Percentiles rank a stretch among this genome's conserved stretches.
Evolutionary conservation across 2,113 vertebrate genomes (phyloP).

Genomic region (Mionectes macconnelli): DNA sequence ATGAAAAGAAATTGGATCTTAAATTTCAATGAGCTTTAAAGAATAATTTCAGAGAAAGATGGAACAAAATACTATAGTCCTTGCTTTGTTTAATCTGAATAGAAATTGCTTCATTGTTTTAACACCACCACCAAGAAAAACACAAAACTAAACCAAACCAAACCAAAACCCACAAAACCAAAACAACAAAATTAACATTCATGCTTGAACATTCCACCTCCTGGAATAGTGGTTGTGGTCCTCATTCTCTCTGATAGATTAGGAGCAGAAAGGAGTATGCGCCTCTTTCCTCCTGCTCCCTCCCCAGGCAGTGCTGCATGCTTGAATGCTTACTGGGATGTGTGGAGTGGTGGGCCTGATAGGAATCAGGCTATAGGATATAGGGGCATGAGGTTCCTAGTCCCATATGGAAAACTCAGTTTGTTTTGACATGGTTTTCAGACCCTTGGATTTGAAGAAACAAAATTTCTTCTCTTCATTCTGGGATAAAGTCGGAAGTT

Average conservation of each 20-base stretch:
- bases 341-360: too few species aligned
- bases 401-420: neutral
- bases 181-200: neutral
- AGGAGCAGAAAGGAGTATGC: neutral
- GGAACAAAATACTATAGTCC: neutral
- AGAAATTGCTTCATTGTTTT: neutral
- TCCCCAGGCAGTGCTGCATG: neutral
- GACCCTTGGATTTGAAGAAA: neutral
- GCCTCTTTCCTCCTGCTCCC: neutral
- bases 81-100: neutral
- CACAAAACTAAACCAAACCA: fast-evolving
- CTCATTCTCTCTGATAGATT: neutral
- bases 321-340: fast-evolving
- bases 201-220: neutral
- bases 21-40: neutral
- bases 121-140: neutral
- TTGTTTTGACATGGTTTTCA: neutral
- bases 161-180: neutral
- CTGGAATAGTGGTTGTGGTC: neutral
- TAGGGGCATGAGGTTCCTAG: neutral
- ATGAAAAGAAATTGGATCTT: neutral
- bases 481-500: neutral
- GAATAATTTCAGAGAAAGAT: neutral
- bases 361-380: neutral
- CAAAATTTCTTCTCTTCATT: neutral